Conservation (phyloP, 2,113 vertebrate genomes). For the Cyprinodon brontotheroides region DNA sequence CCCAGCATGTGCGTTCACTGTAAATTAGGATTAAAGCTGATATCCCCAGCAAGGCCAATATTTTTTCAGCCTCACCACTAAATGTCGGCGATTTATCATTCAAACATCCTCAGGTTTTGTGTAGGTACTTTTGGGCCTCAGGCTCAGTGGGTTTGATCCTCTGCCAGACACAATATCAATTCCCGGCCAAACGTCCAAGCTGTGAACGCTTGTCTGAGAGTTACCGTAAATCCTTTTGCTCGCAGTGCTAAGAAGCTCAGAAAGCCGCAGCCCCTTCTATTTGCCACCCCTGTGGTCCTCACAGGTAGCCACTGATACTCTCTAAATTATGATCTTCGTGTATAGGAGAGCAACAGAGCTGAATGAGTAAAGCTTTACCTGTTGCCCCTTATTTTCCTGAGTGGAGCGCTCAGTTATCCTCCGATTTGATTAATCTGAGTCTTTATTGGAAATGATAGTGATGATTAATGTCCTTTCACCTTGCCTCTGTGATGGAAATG, state of each 20-base stretch:
- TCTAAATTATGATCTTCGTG: conserved; percentile 71
- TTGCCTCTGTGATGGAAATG: conserved; percentile 61
- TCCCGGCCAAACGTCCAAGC: conserved; percentile 80
- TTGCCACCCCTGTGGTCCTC: conserved; percentile 76
- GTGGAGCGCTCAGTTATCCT: conserved; percentile 67
- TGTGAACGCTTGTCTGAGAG: conserved; percentile 85
- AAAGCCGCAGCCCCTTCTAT: conserved; percentile 77
- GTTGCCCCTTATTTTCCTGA: conserved; percentile 67
- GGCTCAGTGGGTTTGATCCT: conserved; percentile 81
- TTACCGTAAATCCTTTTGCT: conserved; percentile 84
- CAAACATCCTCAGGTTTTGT: conserved; percentile 82
- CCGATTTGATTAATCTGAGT: conserved; percentile 65
- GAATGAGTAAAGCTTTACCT: conserved; percentile 73
- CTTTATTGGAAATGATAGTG: conserved; percentile 72
- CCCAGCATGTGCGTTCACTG: conserved; percentile 72
- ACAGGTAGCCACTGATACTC: conserved; percentile 72
- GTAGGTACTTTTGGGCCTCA: conserved; percentile 82
- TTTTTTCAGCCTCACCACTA: conserved; percentile 79
- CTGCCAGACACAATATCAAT: conserved; percentile 82
- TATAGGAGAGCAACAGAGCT: conserved; percentile 73
- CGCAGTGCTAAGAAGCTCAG: conserved; percentile 78
- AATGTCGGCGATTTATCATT: conserved; percentile 83
- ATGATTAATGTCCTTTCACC: conserved; percentile 74
- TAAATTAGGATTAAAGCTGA: conserved; percentile 82
- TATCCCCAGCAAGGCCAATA: conserved; percentile 79